A percentile compares a stretch with the other conserved stretches of the same genome.
phyloP scores from a whole-genome alignment of 2,797 vertebrate species.

The Falco berigora region DNA sequence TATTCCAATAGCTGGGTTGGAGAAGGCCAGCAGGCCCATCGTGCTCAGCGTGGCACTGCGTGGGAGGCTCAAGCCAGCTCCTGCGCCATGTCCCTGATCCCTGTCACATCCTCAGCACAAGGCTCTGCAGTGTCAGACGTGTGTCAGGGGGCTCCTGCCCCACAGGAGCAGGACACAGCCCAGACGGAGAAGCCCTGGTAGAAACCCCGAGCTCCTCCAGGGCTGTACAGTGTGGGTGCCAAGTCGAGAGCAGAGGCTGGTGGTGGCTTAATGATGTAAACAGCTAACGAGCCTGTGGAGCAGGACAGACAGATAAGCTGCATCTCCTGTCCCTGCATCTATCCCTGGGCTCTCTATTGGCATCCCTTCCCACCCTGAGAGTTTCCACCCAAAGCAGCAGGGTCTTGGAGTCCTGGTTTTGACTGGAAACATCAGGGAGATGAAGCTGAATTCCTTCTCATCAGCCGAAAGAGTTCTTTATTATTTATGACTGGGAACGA shows the following conservation, averaged over 20 bases:
- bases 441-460: background rate
- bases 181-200: background rate
- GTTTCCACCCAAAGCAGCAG: background rate
- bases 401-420: background rate
- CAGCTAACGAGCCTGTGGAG: background rate
- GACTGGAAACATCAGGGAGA: background rate
- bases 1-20: background rate
- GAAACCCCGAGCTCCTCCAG: background rate
- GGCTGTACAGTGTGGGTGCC: background rate
- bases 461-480: background rate
- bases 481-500: background rate
- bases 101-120: background rate
- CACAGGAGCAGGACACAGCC: background rate
- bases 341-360: rapidly evolving
- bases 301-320: background rate
- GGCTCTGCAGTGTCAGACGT: background rate
- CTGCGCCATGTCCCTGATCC: background rate
- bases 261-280: background rate
- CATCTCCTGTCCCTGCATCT: rapidly evolving
- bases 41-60: rapidly evolving
- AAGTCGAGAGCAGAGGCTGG: background rate
- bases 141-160: background rate
- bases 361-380: background rate
- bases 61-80: background rate
- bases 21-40: background rate